Evolutionary conservation across 2,113 vertebrate species (phyloP).

Genomic region (Circaetus cinerascens): DNA sequence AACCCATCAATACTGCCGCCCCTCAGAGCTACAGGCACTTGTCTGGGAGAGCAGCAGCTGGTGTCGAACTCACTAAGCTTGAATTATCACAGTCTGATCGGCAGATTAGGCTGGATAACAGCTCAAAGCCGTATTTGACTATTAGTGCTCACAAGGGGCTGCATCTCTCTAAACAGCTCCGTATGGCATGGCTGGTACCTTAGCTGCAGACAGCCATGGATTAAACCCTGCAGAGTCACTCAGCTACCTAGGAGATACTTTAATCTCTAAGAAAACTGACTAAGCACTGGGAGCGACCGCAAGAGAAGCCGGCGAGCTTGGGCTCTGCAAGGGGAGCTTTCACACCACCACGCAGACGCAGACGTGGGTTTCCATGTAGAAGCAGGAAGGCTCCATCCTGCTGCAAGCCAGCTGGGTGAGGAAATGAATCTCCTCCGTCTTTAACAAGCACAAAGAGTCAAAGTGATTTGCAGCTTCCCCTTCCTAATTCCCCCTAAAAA

Average conservation of each 20-base stretch:
- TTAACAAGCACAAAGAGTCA: background rate
- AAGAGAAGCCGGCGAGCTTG: background rate
- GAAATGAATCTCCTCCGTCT: background rate
- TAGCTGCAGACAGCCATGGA: background rate
- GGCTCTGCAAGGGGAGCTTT: background rate
- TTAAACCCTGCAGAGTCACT: background rate
- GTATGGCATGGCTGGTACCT: background rate
- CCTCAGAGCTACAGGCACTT: background rate
- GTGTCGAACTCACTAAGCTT: rapidly evolving
- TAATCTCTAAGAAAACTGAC: background rate
- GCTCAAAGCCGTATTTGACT: background rate
- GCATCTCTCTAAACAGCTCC: background rate
- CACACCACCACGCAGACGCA: background rate
- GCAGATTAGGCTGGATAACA: background rate
- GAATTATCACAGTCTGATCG: background rate
- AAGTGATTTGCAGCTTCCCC: background rate
- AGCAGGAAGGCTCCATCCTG: background rate
- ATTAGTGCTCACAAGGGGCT: background rate
- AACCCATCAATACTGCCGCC: background rate
- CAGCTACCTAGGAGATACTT: background rate
- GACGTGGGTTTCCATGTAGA: rapidly evolving
- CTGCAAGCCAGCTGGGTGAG: background rate
- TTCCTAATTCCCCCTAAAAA: background rate
- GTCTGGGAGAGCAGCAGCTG: background rate
- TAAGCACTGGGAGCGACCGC: rapidly evolving